Base-by-base conservation (phyloP, 53 echinoderm and acorn worm species). In the Astropecten irregularis region DNA sequence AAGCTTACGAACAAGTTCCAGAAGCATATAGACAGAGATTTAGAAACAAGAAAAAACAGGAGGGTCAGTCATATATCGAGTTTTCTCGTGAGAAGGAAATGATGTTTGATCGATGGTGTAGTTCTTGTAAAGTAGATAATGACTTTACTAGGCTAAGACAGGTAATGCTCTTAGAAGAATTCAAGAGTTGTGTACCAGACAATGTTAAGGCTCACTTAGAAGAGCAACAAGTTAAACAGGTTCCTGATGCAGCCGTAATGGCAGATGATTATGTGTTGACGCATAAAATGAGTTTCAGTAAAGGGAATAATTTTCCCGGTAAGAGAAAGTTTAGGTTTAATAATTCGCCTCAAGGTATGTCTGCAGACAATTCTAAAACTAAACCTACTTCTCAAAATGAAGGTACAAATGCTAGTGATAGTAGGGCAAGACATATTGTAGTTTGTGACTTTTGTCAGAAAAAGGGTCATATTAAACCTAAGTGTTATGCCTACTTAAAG, bases 1-100 rank as follows among this genome's bases (percentile, higher is more conserved):
- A 49, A 16, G 70, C 69, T 4, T 46, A 69, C 23, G 49, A 69
- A 69, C 69, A 69, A 30, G 69, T 69, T 9, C 69, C 69, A 1
- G 69, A 69, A 27, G 69, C 70, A 1, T 70, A 70, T 22, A 70
- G 50, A 16, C 70, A 70, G 31, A 48, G 30, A 70, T 70, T 70
- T 49, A 28, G 50, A 31, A 70, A 28, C 9, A 49, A 47, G 32
- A 70, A 18, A 31, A 70, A 49, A 19, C 49, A 49, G 32, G 70
- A 70, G 1, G 49, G 36, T 1, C 70, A 70, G 32, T 25, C 3
- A 9, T 70, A 70, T 30, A 14, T 70, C 29, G 70, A 70, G 31
- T 49, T 70, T 49, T 70, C 70, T 3, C 1, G 70, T 49, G 70
- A 70, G 6, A 70, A 70, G 16, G 38, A 66, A 66, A 25, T 5